Evolutionary conservation across 2,888 invertebrate genomes (phyloP).

Genomic region (Drosophila robusta): DNA sequence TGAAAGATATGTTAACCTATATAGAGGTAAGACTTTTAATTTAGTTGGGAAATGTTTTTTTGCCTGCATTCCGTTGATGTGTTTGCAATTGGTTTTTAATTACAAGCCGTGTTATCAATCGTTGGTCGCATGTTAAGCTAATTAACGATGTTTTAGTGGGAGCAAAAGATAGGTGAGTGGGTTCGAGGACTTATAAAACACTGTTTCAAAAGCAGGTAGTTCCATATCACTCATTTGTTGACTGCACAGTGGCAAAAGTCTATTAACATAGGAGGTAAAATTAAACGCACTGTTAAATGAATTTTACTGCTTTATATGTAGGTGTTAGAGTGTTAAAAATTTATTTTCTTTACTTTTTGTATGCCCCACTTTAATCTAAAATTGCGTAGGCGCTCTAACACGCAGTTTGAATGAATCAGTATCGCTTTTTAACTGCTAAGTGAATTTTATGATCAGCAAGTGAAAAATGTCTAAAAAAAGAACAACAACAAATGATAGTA

Average conservation of each 20-base stretch:
- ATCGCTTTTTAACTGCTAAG: not conserved
- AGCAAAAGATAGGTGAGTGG: not conserved
- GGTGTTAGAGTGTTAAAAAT: too few species aligned
- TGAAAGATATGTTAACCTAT: not conserved
- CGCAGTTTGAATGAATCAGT: conserved; percentile 4
- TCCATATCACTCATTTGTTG: conserved; percentile 8
- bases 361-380: too few species aligned
- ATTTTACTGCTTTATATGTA: not conserved
- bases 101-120: conserved; percentile 44
- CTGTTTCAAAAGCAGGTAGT: not conserved
- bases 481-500: conserved; percentile 5
- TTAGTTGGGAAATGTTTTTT: not conserved
- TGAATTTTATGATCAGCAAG: conserved; percentile 1
- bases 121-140: too few species aligned
- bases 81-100: conserved; percentile 65
- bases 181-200: not conserved
- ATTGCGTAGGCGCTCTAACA: not conserved
- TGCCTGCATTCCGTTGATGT: conserved; percentile 23
- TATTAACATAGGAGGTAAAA: not conserved
- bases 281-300: not conserved
- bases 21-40: not conserved
- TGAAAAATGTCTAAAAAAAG: conserved; percentile 4
- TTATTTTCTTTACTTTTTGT: too few species aligned
- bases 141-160: not conserved
- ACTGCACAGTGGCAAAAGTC: not conserved